A percentile compares a stretch with the other conserved stretches of the same genome.
Evolutionary conservation across 2,113 vertebrate species (phyloP).

Genomic region (Melanostigma gelatinosum): DNA sequence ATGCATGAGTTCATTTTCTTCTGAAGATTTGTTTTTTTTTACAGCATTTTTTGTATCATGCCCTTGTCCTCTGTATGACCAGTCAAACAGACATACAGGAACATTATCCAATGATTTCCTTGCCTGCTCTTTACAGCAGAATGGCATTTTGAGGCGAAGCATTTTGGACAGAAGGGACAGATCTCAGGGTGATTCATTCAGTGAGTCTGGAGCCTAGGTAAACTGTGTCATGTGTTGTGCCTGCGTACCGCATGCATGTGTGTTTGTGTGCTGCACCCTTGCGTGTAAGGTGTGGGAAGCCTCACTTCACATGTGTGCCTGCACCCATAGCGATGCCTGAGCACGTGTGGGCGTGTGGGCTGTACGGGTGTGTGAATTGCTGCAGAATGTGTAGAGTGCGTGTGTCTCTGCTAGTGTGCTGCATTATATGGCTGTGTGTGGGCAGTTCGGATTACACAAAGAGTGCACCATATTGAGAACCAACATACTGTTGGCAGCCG

Average conservation of each 20-base stretch:
- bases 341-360: constrained; percentile 29
- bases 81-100: constrained; percentile 14
- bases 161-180: constrained; percentile 66
- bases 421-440: constrained; percentile 45
- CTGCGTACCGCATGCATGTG: constrained; percentile 1
- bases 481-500: constrained; percentile 68
- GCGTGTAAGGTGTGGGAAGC: constrained; percentile 15
- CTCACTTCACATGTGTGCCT: constrained; percentile 31
- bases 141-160: constrained; percentile 54
- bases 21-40: background rate
- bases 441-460: constrained; percentile 64
- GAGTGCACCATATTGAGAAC: constrained; percentile 62
- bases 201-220: constrained; percentile 63
- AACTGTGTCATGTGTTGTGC: constrained; percentile 58
- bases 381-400: constrained; percentile 40
- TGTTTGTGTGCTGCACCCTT: constrained; percentile 2
- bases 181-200: constrained; percentile 69
- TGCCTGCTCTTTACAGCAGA: constrained; percentile 40
- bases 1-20: background rate
- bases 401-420: constrained; percentile 20
- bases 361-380: constrained; percentile 40
- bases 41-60: background rate
- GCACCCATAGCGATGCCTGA: constrained; percentile 1
- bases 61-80: constrained; percentile 15
- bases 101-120: constrained; percentile 18